Evolutionary conservation across 2,113 vertebrate genomes (phyloP), one percentile per base, ranked within the genome.

Genomic region (Saccopteryx bilineata): DNA sequence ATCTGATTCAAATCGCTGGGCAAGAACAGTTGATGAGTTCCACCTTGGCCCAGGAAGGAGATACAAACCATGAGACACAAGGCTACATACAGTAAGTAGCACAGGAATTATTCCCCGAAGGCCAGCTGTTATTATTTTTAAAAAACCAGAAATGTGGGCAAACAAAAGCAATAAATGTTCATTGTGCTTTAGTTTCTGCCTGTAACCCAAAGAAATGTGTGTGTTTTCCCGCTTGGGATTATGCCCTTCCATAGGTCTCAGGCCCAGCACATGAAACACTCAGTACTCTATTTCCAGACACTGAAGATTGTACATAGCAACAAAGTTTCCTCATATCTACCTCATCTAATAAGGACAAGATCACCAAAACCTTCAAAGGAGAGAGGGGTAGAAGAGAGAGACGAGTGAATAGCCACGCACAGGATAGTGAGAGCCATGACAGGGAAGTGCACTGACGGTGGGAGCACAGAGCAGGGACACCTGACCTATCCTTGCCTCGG

Each of bases 351-450:
- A 81, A 14, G 13, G 54, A 71, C 66, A 84, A 39, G 10, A 26
- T 84, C 50, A 58, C 24, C 60, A 18, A 54, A 56, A 39, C 17
- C 33, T 80, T 84, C 58, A 26, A 17, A 89, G 11, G 54, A 56
- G 46, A 5, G 9, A 52, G 18, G 26, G 19, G 17, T 1, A 8
- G 0, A 1, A 11, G 17, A 4, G 4, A 10, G 9, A 21, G 21
- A 78, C n/a, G 33, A 39, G 7, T 19, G 74, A 91, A 3, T 46
- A 71, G 11, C 60, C 31, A 69, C 23, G 15, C 5, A 10, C 39
- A 14, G 26, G 18, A 2, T 0, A 18, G 24, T 31, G 6, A 60
- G 12, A 28, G 54, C 63, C 66, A 17, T 1, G 61, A 23, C 1
- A 24, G 33, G 33, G 68, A 54, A 14, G 60, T 0, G 2, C 24